These are phyloP conservation scores for Perca schrenkii DNA, from an alignment of 2,113 vertebrate species.

Conservation along the genomic window DNA sequence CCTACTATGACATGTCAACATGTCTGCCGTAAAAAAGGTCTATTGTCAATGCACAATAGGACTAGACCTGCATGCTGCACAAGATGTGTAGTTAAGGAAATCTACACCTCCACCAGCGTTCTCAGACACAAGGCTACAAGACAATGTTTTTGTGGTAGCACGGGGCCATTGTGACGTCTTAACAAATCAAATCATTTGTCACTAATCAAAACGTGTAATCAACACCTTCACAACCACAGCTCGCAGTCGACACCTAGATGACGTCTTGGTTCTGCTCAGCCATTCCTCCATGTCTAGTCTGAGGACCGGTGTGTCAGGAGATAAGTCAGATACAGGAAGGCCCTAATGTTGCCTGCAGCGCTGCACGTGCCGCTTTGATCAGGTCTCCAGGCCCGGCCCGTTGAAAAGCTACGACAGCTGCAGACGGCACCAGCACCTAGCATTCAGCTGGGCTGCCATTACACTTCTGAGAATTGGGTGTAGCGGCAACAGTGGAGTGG, in stretches of 20 bases:
- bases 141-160: not conserved
- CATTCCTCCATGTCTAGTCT: slow-evolving; percentile 9
- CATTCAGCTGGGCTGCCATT: slow-evolving; percentile 56
- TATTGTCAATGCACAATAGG: not conserved
- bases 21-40: too few species aligned
- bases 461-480: slow-evolving; percentile 67
- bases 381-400: slow-evolving; percentile 16
- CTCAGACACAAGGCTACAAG: not conserved
- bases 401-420: slow-evolving; percentile 73
- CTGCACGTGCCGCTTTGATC: slow-evolving; percentile 48
- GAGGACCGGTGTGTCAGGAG: not conserved
- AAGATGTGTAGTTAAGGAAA: not conserved
- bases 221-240: not conserved
- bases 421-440: slow-evolving; percentile 40
- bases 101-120: not conserved
- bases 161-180: not conserved
- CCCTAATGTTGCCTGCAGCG: not conserved
- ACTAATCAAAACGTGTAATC: not conserved
- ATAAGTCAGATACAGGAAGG: not conserved
- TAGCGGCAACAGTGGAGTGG: slow-evolving; percentile 3
- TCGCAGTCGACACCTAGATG: not conserved
- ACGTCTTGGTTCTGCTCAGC: not conserved
- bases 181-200: slow-evolving; percentile 5
- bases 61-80: not conserved
- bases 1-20: too few species aligned